Base-by-base conservation (phyloP, 2,888 invertebrate species). In the Amblyjoppa proteus region DNA sequence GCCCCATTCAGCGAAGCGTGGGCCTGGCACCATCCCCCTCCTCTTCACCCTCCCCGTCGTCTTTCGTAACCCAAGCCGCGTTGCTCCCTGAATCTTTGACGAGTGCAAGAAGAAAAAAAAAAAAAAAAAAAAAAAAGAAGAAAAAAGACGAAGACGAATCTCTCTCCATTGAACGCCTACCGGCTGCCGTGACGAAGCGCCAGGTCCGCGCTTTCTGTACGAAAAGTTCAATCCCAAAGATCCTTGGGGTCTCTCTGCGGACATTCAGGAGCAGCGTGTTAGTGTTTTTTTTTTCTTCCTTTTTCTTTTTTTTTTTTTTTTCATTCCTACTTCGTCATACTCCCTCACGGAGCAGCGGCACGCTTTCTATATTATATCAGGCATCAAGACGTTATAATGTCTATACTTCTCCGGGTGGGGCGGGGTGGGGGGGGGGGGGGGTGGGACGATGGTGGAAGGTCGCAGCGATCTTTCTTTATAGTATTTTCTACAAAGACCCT, bases 1-100 rank as follows among this genome's bases (percentile, higher is more conserved):
- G 93, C 91, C 92, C 91, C 91, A 91, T 92, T 92, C 90, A 91
- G 85, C 83, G 88, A 86, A 83, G 83, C 86, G 77, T 81, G 83
- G 81, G 88, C 87, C 88, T 85, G 86, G 84, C 92, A 92, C 92
- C 93, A 91, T 16, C 16, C 45, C 45, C 45, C 45, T 16, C 45
- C 0, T 49, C 16, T 16, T 49, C 45, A 13, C 3, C 16, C 16
- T 45, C 16, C 13, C 92, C 92, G 90, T 92, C 91, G 91, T 90
- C 90, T 77, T 74, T 75, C 80, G 79, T 83, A 73, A 79, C 75
- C 82, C 58, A 85, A 82, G 66, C 66, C 79, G 41, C 51, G 51
- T 64, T 20, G 28, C 66, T 25, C 53, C 31, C 34, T 25, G 34
- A 58, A 45, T 53, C 53, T 53, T 49, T 20, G 76, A 69, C 73